A percentile compares a stretch with the other conserved stretches of the same genome.
Conservation (phyloP, 2,797 vertebrate species). For the Gymnocypris eckloni region DNA sequence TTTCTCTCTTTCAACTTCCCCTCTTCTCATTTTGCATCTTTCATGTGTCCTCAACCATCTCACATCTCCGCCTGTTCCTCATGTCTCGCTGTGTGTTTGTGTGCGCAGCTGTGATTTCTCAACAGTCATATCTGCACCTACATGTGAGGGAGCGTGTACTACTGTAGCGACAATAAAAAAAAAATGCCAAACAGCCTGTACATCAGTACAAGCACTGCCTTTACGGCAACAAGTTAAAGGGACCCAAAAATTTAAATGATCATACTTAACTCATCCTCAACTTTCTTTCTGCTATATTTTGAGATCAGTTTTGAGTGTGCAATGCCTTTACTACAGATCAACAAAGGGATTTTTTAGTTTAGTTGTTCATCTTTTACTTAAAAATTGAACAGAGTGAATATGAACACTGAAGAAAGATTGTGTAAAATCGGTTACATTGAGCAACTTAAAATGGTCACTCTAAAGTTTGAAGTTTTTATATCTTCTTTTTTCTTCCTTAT, state of each 20-base stretch:
- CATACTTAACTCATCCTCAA: neutral
- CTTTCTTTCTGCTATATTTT: neutral
- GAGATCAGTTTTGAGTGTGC: neutral
- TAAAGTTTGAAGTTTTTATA: neutral
- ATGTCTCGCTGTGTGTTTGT: neutral
- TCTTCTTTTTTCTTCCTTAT: neutral
- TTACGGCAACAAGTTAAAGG: neutral
- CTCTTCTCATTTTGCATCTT: conserved; percentile 28
- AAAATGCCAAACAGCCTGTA: neutral
- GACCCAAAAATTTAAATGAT: neutral
- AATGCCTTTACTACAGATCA: neutral
- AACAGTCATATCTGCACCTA: neutral
- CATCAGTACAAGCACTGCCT: neutral
- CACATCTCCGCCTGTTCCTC: neutral
- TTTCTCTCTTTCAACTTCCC: conserved; percentile 50
- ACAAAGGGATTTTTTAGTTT: neutral
- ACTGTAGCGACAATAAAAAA: no score
- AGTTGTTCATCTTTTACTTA: neutral
- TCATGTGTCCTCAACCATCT: conserved; percentile 2
- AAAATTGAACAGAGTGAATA: neutral
- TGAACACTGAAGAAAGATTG: neutral
- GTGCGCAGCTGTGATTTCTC: neutral
- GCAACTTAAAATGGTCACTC: neutral
- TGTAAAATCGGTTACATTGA: neutral
- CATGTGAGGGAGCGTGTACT: neutral